A percentile compares a stretch with the other conserved stretches of the same genome.
Conservation (phyloP, 2,797 vertebrate species). For the Knipowitschia caucasica region DNA sequence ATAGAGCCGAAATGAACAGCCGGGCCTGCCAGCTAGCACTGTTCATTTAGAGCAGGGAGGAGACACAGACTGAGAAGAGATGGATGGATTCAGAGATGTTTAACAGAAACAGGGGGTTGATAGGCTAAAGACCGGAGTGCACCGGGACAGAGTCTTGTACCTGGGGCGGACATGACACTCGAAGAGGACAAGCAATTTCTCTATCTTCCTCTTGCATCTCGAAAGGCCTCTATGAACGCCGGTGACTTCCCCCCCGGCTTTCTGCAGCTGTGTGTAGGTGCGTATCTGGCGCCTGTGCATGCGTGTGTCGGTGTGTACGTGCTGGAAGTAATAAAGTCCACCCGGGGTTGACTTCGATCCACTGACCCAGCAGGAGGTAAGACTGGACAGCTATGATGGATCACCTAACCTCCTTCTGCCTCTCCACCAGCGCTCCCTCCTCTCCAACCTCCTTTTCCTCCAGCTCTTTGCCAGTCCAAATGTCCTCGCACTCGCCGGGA, state of each 20-base stretch:
- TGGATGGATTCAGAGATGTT: conserved; percentile 63
- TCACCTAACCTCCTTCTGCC: conserved; percentile 80
- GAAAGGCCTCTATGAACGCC: conserved; percentile 58
- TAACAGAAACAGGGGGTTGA: conserved; percentile 67
- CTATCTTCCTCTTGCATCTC: conserved; percentile 63
- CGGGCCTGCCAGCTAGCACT: conserved; percentile 84
- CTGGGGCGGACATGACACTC: conserved; percentile 65
- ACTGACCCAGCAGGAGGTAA: conserved; percentile 85
- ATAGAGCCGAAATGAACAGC: conserved; percentile 93
- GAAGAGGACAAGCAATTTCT: conserved; percentile 74
- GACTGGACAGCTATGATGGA: conserved; percentile 91
- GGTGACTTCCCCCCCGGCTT: conserved; percentile 71
- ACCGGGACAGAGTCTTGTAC: conserved; percentile 55
- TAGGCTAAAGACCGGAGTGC: conserved; percentile 71
- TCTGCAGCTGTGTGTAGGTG: conserved; percentile 17
- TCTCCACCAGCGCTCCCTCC: conserved; percentile 60
- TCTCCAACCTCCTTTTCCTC: conserved; percentile 57
- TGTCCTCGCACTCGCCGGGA: conserved; percentile 59
- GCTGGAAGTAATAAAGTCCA: conserved; percentile 91
- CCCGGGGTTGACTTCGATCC: conserved; percentile 86
- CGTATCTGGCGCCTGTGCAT: conserved; percentile 3
- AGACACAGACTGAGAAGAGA: conserved; percentile 59
- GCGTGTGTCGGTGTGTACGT: conserved; percentile 58
- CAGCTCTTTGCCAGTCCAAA: conserved; percentile 68
- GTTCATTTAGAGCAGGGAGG: conserved; percentile 88